These are phyloP conservation scores for Agrypnia vestita DNA, from an alignment of 1,140 invertebrate species.

Conservation along the genomic window DNA sequence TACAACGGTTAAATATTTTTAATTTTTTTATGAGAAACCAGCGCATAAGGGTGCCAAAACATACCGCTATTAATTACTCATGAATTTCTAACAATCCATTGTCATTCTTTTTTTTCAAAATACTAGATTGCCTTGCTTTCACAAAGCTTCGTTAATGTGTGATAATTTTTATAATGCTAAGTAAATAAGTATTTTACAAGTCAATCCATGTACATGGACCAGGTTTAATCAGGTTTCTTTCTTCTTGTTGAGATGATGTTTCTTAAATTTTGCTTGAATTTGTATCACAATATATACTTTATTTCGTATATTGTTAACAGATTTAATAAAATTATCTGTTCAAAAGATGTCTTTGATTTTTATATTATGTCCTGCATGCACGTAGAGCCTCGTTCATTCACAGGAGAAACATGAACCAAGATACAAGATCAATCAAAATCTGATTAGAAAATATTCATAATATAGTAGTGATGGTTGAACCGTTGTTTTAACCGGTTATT, in stretches of 20 bases:
- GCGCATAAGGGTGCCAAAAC: too few species aligned
- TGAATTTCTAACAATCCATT: background rate
- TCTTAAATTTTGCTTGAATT: slow-evolving; percentile 11
- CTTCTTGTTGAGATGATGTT: slow-evolving; percentile 17
- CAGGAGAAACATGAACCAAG: too few species aligned
- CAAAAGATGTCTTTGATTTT: slow-evolving; percentile 3
- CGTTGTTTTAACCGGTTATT: too few species aligned
- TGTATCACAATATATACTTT: slow-evolving; percentile 9
- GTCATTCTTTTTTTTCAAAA: background rate
- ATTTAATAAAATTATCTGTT: slow-evolving; percentile 19
- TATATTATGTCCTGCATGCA: background rate
- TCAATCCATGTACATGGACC: background rate
- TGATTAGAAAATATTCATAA: too few species aligned
- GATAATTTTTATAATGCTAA: slow-evolving; percentile 16
- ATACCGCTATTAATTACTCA: too few species aligned
- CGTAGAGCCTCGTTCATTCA: too few species aligned
- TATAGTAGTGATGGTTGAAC: too few species aligned
- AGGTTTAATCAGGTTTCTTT: background rate
- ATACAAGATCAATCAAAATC: too few species aligned
- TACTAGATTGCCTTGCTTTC: slow-evolving; percentile 24
- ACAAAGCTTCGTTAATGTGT: slow-evolving; percentile 32
- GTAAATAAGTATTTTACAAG: slow-evolving; percentile 13
- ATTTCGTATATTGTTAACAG: slow-evolving; percentile 33
- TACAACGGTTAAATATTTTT: background rate
- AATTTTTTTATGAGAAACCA: too few species aligned